Evolutionary conservation across 1,140 invertebrate species (phyloP), one percentile per base, ranked within the genome.

Genomic region (Heliothis virescens): DNA sequence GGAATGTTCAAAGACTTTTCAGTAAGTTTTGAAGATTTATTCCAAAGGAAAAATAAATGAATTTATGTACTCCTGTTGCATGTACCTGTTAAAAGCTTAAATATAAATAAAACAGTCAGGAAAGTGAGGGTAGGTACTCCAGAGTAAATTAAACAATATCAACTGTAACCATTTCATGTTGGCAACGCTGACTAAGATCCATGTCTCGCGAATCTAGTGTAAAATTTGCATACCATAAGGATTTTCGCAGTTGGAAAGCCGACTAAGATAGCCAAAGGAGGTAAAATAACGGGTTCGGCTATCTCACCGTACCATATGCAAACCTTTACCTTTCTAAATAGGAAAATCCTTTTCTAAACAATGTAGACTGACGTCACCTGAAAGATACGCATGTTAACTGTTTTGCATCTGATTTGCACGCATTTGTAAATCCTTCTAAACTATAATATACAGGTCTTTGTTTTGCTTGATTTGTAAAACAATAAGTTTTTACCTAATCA

Each of bases 211-310:
- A n/a, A 62, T 62, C 63, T 48, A 52, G 65, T 69, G 18, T 52
- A 48, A 65, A 48, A 65, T 65, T 65, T 47, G 47, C 62, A 65
- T 48, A 65, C 41, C 34, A 16, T 50, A 63, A 63, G 65, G 65
- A 69, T 69, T 69, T 69, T 69, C 65, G 13, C 65, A 69, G 48
- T 52, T 69, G 48, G 65, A 69, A 69, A 69, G 65, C 47, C 15
- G 48, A 52, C 16, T 26, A 48, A 69, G 65, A 69, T 69, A 69
- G 65, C 48, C 65, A 69, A 69, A 50, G 47, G 47, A 69, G 65
- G 65, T 69, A 29, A 26, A 16, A 50, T 69, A 69, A 52, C 62
- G 62, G 62, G 47, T 18, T 21, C 12, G 18, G 18, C 11, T 69
- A 65, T 52, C 47, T 69, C 29, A 52, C n/a, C 52, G 65, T 52